Evolutionary conservation across 2,888 invertebrate genomes (phyloP), one percentile per base, ranked within the genome.

Genomic region (Ormyrus thymus): DNA sequence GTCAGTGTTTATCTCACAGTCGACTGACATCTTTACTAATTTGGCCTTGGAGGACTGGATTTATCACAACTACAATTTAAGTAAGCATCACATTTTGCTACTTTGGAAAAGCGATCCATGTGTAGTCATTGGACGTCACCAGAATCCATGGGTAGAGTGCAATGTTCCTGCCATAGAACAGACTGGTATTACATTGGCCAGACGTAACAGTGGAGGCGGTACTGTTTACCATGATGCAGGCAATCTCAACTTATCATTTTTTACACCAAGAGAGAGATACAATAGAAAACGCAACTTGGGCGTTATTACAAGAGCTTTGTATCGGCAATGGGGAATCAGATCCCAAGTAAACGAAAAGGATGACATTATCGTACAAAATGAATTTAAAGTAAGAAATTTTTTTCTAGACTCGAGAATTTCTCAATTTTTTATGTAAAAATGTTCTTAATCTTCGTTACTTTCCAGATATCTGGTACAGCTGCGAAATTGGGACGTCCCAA

Each of bases 21-120:
- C 97, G 0, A 94, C 93, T 81, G 95, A 98, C 89, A 95, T 99
- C 83, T 97, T 94, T 88, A 95, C 96, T 9, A 99, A 99, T 91
- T 91, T 99, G 86, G 98, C 99, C 5, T 90, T 99, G 77, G 99
- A 99, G 90, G 97, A 98, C 90, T 98, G 98, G 98, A 92, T 99
- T 86, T 98, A 97, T 90, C 94, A 93, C 75, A 95, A 98, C 87
- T 94, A 94, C 89, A 94, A 97, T 89, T 96, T 98, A 84, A 92
- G 92, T 6, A 93, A 95, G 80, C 95, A 96, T 87, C 96, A 97
- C 89, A 92, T 98, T 3, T 91, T 99, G 88, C 93, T 98, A 90
- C 91, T 99, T 76, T 99, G 98, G 97, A 93, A 95, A 73, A 99
- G 98, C 90, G 93, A 95, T 83, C 98, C 98, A 0, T 96, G 97